Evolutionary conservation across 2,113 vertebrate genomes (phyloP), one percentile per base, ranked within the genome.

Genomic region (Columba janthina): DNA sequence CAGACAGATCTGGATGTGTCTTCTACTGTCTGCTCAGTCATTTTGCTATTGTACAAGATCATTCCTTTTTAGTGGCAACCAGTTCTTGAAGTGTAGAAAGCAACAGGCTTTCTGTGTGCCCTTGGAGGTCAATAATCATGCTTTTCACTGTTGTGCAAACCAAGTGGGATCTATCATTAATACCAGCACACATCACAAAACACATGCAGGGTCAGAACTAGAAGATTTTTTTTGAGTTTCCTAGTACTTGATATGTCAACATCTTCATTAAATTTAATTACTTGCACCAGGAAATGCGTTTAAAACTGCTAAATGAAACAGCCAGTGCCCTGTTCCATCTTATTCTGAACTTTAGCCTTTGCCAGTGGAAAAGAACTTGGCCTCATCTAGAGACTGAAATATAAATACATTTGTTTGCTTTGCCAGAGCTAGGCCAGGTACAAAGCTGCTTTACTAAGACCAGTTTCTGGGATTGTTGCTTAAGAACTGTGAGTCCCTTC

Each of bases 261-360:
- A 75, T 71, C 61, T 77, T 87, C 24, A 78, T 94, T 91, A 93
- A 77, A 91, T 94, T 81, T 89, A 93, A 89, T 94, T 91, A 91
- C 62, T 89, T 89, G 61, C 57, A 87, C 61, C 70, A 82, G 70
- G 18, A 85, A 72, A 65, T 81, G 65, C 9, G 2, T 79, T 85
- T 70, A 76, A 92, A 92, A 87, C 67, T 65, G 57, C 36, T 74
- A 60, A 89, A 70, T 87, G 65, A 76, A 95, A 93, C 50, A 95
- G 42, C 51, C 66, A 56, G 28, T 77, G 36, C 62, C 38, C 57
- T 18, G 18, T 93, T 95, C 62, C 69, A 44, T 12, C 26, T 86
- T 87, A 74, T 44, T 26, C 62, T 85, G 93, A 96, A 92, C 88
- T 93, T 94, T 70, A 89, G 62, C 72, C 65, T 89, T 93, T 91